A percentile compares a stretch with the other conserved stretches of the same genome.
These are phyloP conservation scores for Rhodophaea formosa DNA, from an alignment of 2,888 invertebrate species.

Conservation along the genomic window DNA sequence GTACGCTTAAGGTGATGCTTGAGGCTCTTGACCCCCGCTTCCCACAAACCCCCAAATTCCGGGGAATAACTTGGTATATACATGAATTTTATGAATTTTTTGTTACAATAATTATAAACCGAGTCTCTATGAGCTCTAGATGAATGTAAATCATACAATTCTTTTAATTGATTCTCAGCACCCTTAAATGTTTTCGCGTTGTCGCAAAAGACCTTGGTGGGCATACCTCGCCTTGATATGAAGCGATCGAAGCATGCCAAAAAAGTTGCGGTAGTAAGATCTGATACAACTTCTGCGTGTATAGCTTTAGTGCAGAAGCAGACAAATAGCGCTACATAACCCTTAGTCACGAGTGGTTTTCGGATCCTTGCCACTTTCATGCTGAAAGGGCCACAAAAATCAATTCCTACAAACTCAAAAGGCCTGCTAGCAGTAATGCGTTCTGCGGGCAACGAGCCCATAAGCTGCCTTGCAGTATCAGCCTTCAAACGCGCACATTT, in stretches of 20 bases:
- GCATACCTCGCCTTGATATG: constrained; percentile 21
- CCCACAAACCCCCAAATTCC: constrained; percentile 26
- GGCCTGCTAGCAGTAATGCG: neutral
- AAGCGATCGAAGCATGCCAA: constrained; percentile 23
- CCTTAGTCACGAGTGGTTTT: constrained; percentile 21
- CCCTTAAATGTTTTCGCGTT: neutral
- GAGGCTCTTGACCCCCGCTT: constrained; percentile 23
- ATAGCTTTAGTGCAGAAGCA: constrained; percentile 25
- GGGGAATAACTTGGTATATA: constrained; percentile 27
- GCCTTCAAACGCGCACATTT: constrained; percentile 20
- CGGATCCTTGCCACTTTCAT: neutral
- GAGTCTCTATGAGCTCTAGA: constrained; percentile 8
- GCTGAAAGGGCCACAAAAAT: neutral
- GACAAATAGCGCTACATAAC: constrained; percentile 16
- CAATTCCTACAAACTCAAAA: neutral
- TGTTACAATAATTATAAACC: constrained; percentile 18
- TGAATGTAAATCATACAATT: neutral
- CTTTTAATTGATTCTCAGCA: neutral
- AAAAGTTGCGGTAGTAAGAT: constrained; percentile 24
- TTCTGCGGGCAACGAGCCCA: constrained; percentile 15
- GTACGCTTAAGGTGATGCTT: constrained; percentile 22
- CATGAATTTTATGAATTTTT: constrained; percentile 24
- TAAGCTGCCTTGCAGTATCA: constrained; percentile 13
- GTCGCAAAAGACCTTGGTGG: neutral
- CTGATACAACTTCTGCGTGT: constrained; percentile 23